Evolutionary conservation across 2,888 invertebrate genomes (phyloP).

Genomic region (Bellardia pandia): DNA sequence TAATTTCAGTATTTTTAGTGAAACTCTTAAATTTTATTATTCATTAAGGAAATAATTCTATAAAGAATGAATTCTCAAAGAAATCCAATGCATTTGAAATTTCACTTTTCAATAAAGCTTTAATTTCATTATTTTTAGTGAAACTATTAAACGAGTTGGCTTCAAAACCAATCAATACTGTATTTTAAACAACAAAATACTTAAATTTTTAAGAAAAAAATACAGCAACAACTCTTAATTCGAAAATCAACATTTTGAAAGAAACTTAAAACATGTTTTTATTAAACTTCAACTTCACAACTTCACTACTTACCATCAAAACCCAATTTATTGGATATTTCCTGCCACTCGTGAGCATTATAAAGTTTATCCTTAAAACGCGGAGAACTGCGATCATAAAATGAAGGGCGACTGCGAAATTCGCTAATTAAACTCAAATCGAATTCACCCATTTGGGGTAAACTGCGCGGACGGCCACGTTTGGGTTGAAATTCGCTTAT

Average conservation of each 20-base stretch:
- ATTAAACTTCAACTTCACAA: neutral
- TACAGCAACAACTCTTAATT: too few relatives aligned
- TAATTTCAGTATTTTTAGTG: too few relatives aligned
- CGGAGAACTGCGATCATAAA: constrained; percentile 82
- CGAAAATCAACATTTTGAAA: constrained; percentile 5
- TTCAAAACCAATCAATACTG: too few relatives aligned
- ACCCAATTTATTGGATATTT: constrained; percentile 82
- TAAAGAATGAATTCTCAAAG: too few relatives aligned
- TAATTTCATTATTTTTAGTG: too few relatives aligned
- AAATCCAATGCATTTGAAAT: too few relatives aligned
- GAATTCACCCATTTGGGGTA: constrained; percentile 83
- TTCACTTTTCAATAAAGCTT: too few relatives aligned
- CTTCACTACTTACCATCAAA: constrained; percentile 81
- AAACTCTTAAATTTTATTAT: too few relatives aligned
- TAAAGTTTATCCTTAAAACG: constrained; percentile 83
- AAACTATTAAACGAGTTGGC: too few relatives aligned
- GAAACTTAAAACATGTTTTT: neutral
- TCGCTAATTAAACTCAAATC: constrained; percentile 83
- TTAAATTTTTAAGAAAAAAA: neutral
- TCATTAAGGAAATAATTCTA: too few relatives aligned
- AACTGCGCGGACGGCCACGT: constrained; percentile 81
- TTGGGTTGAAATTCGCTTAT: constrained; percentile 69
- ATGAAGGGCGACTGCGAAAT: constrained; percentile 82
- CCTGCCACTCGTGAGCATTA: constrained; percentile 82
- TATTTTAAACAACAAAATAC: too few relatives aligned